Percentiles rank a stretch among this genome's conserved stretches.
These are phyloP conservation scores for Agapostemon virescens DNA, from an alignment of 2,888 invertebrate species.

Conservation along the genomic window DNA sequence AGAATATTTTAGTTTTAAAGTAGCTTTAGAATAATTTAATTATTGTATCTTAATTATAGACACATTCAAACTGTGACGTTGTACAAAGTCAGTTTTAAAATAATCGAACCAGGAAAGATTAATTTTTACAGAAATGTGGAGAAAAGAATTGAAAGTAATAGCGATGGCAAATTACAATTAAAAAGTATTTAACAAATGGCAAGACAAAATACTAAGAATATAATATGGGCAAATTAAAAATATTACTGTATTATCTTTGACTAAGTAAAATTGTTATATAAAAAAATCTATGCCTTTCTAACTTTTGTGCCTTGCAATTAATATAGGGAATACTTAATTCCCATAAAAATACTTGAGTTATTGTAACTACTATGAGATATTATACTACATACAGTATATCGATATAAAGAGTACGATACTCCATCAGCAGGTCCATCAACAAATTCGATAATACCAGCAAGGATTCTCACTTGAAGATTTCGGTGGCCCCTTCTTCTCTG, in stretches of 20 bases:
- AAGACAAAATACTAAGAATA: background rate
- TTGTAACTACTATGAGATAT: background rate
- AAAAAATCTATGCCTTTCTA: no score
- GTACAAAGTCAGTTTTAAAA: no score
- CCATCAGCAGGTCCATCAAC: conserved; percentile 10
- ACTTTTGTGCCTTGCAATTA: background rate
- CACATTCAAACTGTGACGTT: background rate
- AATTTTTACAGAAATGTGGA: no score
- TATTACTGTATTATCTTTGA: background rate
- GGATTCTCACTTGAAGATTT: conserved; percentile 34
- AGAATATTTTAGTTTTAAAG: no score
- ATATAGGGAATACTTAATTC: background rate
- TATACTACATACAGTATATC: background rate
- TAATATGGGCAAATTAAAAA: background rate
- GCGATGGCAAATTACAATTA: background rate
- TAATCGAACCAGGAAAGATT: no score
- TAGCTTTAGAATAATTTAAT: no score
- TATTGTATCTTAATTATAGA: no score
- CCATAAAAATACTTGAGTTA: background rate
- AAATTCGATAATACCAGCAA: conserved; percentile 16
- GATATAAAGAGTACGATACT: background rate
- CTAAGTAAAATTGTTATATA: background rate
- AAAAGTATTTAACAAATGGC: background rate
- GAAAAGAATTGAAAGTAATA: background rate
- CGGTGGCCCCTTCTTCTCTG: background rate